These are phyloP conservation scores for Ispidina picta DNA, from an alignment of 2,797 vertebrate genomes.

Conservation along the genomic window DNA sequence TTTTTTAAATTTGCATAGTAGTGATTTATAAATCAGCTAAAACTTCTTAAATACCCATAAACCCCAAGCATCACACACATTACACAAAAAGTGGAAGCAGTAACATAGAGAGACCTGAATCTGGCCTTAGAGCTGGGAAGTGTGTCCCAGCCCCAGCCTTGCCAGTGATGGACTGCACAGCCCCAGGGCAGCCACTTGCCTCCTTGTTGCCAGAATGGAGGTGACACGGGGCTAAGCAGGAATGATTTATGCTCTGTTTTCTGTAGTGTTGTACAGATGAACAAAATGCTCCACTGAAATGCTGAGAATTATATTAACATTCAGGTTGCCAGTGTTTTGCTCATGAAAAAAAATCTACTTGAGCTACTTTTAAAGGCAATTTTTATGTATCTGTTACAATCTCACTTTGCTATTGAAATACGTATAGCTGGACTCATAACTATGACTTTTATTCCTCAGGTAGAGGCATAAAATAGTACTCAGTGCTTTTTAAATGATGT, in stretches of 20 bases:
- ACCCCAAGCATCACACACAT: neutral
- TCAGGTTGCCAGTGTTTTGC: neutral
- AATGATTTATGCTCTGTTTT: neutral
- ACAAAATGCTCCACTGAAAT: neutral
- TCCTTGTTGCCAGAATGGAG: neutral
- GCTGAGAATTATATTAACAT: neutral
- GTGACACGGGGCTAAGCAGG: neutral
- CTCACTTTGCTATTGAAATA: conserved; percentile 42
- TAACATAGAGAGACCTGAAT: neutral
- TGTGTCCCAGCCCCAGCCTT: neutral
- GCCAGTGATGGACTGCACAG: neutral
- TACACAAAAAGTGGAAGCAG: neutral
- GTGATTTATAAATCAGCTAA: neutral
- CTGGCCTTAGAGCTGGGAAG: neutral
- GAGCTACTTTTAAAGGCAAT: neutral
- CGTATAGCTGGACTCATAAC: conserved; percentile 17
- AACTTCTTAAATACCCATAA: neutral
- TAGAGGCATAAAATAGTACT: conserved; percentile 51
- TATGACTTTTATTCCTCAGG: conserved; percentile 23
- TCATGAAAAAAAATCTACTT: neutral
- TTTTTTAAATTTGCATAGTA: neutral
- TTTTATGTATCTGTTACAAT: conserved; percentile 13
- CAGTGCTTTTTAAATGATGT: conserved; percentile 39
- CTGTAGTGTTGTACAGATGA: neutral
- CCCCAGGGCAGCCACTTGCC: neutral